phyloP scores from a whole-genome alignment of 2,797 vertebrate genomes.

The Eutrigla gurnardus region DNA sequence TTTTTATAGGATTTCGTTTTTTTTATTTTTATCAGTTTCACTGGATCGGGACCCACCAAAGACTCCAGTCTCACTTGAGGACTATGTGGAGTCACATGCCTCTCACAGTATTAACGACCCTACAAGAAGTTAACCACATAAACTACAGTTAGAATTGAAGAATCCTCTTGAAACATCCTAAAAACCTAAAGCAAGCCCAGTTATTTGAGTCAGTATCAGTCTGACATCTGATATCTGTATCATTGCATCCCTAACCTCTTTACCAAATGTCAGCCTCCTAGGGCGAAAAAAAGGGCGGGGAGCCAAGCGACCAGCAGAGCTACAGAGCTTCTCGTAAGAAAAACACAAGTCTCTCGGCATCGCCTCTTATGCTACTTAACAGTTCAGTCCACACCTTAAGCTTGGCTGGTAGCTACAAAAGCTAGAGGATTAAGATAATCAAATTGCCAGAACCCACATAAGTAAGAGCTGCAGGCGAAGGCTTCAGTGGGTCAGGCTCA shows the following conservation, averaged over 20 bases:
- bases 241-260: background rate
- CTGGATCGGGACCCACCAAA: too few relatives aligned
- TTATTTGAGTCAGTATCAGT: too few relatives aligned
- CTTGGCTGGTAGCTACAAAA: constrained; percentile 52
- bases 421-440: constrained; percentile 64
- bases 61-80: too few relatives aligned
- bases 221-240: too few relatives aligned
- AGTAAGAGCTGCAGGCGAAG: constrained; percentile 30
- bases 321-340: background rate
- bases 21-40: too few relatives aligned
- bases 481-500: constrained; percentile 25
- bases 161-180: too few relatives aligned
- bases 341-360: constrained; percentile 10
- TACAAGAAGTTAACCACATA: too few relatives aligned
- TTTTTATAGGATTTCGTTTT: too few relatives aligned
- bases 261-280: background rate
- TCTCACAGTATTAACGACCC: too few relatives aligned
- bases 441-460: constrained; percentile 42
- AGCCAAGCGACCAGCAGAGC: background rate
- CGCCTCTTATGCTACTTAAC: constrained; percentile 45
- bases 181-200: too few relatives aligned
- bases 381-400: constrained; percentile 48
- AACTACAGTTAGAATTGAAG: too few relatives aligned
- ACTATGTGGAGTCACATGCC: too few relatives aligned
- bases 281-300: background rate